phyloP scores from a whole-genome alignment of 2,797 vertebrate species.

The Numenius phaeopus region DNA sequence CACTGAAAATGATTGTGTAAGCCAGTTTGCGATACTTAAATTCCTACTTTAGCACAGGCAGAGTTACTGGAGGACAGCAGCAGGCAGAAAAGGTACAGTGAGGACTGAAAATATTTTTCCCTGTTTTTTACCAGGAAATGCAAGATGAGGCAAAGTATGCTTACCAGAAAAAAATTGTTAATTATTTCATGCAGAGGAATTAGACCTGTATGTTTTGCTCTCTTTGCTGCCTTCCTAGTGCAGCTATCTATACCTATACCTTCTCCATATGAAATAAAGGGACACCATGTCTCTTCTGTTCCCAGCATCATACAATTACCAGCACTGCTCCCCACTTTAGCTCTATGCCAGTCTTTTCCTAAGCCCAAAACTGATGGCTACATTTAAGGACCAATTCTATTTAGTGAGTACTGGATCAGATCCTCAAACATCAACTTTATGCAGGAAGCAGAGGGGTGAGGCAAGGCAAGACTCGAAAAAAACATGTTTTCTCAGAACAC shows the following conservation, averaged over 20 bases:
- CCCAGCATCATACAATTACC: fast-evolving
- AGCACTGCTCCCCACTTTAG: neutral
- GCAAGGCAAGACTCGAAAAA: neutral
- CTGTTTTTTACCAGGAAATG: neutral
- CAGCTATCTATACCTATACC: neutral
- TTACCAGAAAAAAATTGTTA: neutral
- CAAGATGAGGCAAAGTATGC: neutral
- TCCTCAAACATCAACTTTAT: neutral
- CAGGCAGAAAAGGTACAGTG: neutral
- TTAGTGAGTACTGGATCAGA: neutral
- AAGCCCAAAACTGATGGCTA: neutral
- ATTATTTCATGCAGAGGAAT: neutral
- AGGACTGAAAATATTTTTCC: neutral
- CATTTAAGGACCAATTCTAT: neutral
- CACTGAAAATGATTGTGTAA: neutral
- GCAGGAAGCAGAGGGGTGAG: neutral
- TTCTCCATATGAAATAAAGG: neutral
- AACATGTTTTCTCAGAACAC: neutral
- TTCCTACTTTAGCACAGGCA: neutral
- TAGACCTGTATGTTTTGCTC: neutral
- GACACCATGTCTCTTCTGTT: neutral
- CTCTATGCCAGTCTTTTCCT: neutral
- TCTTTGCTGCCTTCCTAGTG: neutral
- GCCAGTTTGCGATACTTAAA: neutral
- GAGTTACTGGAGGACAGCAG: neutral